Evolutionary conservation across 2,888 invertebrate species (phyloP).

Genomic region (Tupiocoris notatus): DNA sequence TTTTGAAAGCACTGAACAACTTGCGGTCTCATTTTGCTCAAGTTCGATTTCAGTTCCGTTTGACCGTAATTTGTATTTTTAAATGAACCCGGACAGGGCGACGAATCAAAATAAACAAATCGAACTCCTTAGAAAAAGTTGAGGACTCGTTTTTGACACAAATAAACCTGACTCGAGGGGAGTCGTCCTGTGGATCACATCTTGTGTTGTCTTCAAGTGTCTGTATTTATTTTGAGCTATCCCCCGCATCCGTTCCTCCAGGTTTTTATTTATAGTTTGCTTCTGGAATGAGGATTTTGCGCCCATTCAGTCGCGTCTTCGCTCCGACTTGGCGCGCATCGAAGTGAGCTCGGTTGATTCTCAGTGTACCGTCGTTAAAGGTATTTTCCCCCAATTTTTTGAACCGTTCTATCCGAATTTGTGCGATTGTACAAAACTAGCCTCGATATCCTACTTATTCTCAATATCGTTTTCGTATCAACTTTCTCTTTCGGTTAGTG

Average conservation of each 20-base stretch:
- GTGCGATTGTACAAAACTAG: no score
- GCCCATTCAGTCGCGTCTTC: constrained; percentile 26
- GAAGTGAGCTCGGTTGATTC: no score
- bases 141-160: constrained; percentile 23
- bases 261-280: constrained; percentile 29
- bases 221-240: constrained; percentile 34
- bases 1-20: no score
- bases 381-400: no score
- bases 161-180: constrained; percentile 28
- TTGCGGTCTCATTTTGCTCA: not conserved
- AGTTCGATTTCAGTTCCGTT: no score
- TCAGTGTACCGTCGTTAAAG: no score
- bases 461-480: no score
- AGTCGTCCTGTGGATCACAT: not conserved
- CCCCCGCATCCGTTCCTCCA: constrained; percentile 33
- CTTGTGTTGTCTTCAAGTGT: constrained; percentile 2
- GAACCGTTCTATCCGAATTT: no score
- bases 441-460: no score
- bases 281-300: constrained; percentile 32
- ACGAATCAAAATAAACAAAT: constrained; percentile 32
- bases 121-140: constrained; percentile 10
- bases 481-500: no score
- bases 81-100: constrained; percentile 17
- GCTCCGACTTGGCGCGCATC: constrained; percentile 19
- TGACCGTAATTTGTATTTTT: no score